Percentiles rank a stretch among this genome's conserved stretches.
Evolutionary conservation across 2,113 vertebrate species (phyloP).

Genomic region (Amphiprion percula): DNA sequence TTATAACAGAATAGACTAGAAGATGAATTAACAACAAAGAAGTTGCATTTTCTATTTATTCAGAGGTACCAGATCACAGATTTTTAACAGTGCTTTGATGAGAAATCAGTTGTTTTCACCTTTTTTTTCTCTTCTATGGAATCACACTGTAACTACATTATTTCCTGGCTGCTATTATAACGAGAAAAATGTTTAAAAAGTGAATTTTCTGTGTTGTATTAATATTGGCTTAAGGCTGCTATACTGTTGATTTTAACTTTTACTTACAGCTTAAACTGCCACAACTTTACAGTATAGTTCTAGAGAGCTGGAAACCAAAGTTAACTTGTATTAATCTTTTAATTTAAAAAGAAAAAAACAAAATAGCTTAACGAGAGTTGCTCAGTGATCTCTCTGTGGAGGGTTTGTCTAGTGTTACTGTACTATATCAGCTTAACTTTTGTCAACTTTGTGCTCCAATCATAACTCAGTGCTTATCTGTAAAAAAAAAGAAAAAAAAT

Average conservation of each 20-base stretch:
- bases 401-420: conserved; percentile 65
- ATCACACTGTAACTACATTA: conserved; percentile 80
- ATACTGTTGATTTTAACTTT: conserved; percentile 69
- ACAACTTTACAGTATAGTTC: conserved; percentile 75
- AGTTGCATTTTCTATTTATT: conserved; percentile 77
- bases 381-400: conserved; percentile 59
- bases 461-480: conserved; percentile 59
- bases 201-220: conserved; percentile 74
- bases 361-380: conserved; percentile 52
- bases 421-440: conserved; percentile 63
- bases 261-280: conserved; percentile 81
- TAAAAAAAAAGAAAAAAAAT: conserved; percentile 37
- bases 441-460: conserved; percentile 61
- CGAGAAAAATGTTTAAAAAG: conserved; percentile 60
- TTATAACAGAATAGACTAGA: conserved; percentile 67
- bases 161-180: conserved; percentile 81
- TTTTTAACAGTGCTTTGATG: conserved; percentile 56
- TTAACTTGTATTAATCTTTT: conserved; percentile 73
- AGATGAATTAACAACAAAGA: conserved; percentile 62
- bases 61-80: conserved; percentile 77
- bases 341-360: conserved; percentile 29
- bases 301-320: conserved; percentile 84
- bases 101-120: conserved; percentile 28
- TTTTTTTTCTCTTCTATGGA: conserved; percentile 52
- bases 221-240: conserved; percentile 79